Evolutionary conservation across 1,140 invertebrate species (phyloP).

Genomic region (Zaprionus lachaisei): DNA sequence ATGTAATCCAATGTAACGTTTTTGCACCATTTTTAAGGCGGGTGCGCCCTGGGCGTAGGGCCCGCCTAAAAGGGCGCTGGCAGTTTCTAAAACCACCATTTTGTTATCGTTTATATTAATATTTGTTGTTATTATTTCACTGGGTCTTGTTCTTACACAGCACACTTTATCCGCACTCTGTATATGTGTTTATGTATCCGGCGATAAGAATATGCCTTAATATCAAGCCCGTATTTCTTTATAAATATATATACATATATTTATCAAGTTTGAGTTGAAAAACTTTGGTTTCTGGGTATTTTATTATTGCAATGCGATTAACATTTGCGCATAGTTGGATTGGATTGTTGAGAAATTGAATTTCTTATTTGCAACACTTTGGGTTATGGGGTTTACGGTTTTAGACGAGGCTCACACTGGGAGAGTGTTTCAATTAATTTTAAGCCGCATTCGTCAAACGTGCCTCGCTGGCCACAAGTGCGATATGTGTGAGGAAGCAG

Average conservation of each 20-base stretch:
- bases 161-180: slow-evolving; percentile 13
- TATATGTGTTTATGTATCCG: slow-evolving; percentile 1
- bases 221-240: slow-evolving; percentile 7
- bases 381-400: neutral
- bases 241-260: slow-evolving; percentile 2
- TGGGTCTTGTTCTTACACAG: slow-evolving; percentile 45
- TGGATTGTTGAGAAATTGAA: slow-evolving; percentile 11
- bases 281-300: slow-evolving; percentile 36
- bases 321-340: slow-evolving; percentile 12
- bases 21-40: slow-evolving; percentile 93
- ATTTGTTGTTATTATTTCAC: slow-evolving; percentile 44
- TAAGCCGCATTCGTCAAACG: slow-evolving; percentile 70
- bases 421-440: slow-evolving; percentile 71
- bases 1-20: slow-evolving; percentile 94
- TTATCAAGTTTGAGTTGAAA: slow-evolving; percentile 17
- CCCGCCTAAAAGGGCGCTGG: slow-evolving; percentile 87
- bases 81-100: slow-evolving; percentile 91
- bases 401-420: slow-evolving; percentile 17
- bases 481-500: slow-evolving; percentile 50
- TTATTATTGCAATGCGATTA: slow-evolving; percentile 29
- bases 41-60: slow-evolving; percentile 91
- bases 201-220: neutral
- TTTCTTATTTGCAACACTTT: slow-evolving; percentile 24
- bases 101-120: slow-evolving; percentile 56
- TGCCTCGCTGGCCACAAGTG: slow-evolving; percentile 65